These are phyloP conservation scores for Guaruba guarouba DNA, from an alignment of 2,113 vertebrate genomes.

Conservation along the genomic window DNA sequence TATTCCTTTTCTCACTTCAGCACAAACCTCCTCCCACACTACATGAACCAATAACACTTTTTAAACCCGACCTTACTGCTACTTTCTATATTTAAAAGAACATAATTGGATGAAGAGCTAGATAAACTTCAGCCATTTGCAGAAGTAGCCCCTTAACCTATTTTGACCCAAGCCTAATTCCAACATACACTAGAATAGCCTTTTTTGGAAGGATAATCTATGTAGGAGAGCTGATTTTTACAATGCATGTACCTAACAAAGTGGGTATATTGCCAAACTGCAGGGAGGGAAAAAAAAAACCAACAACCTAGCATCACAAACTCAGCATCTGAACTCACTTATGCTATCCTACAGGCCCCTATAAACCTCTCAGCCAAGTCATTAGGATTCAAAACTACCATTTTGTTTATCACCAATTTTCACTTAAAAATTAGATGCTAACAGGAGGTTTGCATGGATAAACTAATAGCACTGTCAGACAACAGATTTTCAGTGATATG, in stretches of 20 bases:
- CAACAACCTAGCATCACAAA: background rate
- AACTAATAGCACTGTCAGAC: conserved; percentile 17
- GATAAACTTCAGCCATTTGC: background rate
- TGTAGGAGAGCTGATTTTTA: background rate
- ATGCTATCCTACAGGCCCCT: background rate
- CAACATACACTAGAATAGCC: background rate
- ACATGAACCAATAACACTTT: background rate
- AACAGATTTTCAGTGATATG: conserved; percentile 28
- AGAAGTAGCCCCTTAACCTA: background rate
- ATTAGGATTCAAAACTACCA: background rate
- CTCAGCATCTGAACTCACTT: background rate
- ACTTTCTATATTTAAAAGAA: background rate
- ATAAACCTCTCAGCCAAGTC: background rate
- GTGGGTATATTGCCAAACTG: background rate
- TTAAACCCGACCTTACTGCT: background rate
- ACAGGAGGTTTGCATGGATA: background rate
- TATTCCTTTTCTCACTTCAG: background rate
- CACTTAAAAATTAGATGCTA: background rate
- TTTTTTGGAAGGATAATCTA: background rate
- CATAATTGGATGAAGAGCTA: background rate
- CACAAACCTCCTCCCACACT: background rate
- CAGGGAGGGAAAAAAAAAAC: background rate
- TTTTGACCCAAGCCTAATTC: background rate
- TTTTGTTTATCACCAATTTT: background rate
- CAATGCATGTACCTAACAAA: background rate